Evolutionary conservation across 2,113 vertebrate genomes (phyloP), one percentile per base, ranked within the genome.

Genomic region (Dromaius novaehollandiae): DNA sequence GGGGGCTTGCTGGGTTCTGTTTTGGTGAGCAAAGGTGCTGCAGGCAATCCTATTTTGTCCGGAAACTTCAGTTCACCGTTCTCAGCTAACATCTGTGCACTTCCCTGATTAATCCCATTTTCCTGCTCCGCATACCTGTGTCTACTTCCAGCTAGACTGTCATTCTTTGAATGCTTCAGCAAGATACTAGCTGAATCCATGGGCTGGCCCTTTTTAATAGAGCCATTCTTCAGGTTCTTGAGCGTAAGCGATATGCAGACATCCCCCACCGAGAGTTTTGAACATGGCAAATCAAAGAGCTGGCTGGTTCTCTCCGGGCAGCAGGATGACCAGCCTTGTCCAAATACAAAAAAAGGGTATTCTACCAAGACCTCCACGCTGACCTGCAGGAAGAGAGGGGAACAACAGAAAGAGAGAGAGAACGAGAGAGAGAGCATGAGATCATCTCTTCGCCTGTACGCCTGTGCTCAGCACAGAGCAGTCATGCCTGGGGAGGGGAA

Each of bases 281-380:
- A 99, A 97, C 99, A 99, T 32, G 99, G 99, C 98, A 99, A 98
- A 97, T 99, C 99, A 96, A 99, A 98, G 88, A 99, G 99, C 97
- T 99, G 99, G 94, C 98, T 99, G 97, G 99, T 99, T 97, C 99
- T 98, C 95, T 99, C 99, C 0, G 99, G 99, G 95, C 99, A 99
- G 98, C 99, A 99, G 30, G 99, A 99, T n/a, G 99, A 99, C 99
- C 99, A 99, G 97, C 99, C 99, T 98, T 99, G 99, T 97, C 99
- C 99, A 85, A 99, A 99, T 96, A 99, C 99, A 96, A 99, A 99
- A 98, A 99, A 99, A 89, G 99, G 99, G 88, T 99, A 99, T 98
- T 99, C 99, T 96, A 99, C 98, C 98, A 99, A 98, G 78, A 99
- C 99, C 96, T 99, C 99, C 92, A 99, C 99, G 89, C 99, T 99